phyloP scores from a whole-genome alignment of 2,113 vertebrate species.

The Megaleporinus macrocephalus region DNA sequence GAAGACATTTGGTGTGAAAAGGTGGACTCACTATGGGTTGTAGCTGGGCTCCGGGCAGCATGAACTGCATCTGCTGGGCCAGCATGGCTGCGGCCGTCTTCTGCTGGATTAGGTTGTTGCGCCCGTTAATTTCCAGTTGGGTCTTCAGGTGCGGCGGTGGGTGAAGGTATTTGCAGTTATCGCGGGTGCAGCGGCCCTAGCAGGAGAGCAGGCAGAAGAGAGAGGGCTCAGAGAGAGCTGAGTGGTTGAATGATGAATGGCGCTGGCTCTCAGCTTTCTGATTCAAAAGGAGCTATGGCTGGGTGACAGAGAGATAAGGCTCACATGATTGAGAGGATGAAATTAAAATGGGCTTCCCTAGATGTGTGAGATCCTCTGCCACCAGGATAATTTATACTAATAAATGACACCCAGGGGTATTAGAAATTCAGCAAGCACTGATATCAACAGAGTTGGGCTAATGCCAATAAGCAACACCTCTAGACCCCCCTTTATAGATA shows the following conservation, averaged over 20 bases:
- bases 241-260: constrained; percentile 4
- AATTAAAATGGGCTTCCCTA: constrained; percentile 36
- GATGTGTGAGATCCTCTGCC: background rate
- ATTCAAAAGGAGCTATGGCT: constrained; percentile 20
- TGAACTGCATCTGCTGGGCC: constrained; percentile 97
- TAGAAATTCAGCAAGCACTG: background rate
- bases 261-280: constrained; percentile 4
- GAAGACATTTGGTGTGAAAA: constrained; percentile 8
- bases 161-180: constrained; percentile 99
- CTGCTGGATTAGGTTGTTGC: constrained; percentile 98
- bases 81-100: constrained; percentile 97
- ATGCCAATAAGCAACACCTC: background rate
- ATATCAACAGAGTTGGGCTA: background rate
- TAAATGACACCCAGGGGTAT: constrained; percentile 18
- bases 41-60: constrained; percentile 91
- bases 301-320: constrained; percentile 26
- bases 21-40: constrained; percentile 88
- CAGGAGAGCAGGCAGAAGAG: constrained; percentile 11
- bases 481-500: background rate
- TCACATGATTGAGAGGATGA: constrained; percentile 33
- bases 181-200: constrained; percentile 93
- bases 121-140: constrained; percentile 96
- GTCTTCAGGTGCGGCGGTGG: constrained; percentile 97
- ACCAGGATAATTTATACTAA: constrained; percentile 4
- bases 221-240: background rate